A percentile compares a stretch with the other conserved stretches of the same genome.
These are phyloP conservation scores for Bos indicus DNA, from an alignment of 2,113 vertebrate genomes.

Conservation along the genomic window DNA sequence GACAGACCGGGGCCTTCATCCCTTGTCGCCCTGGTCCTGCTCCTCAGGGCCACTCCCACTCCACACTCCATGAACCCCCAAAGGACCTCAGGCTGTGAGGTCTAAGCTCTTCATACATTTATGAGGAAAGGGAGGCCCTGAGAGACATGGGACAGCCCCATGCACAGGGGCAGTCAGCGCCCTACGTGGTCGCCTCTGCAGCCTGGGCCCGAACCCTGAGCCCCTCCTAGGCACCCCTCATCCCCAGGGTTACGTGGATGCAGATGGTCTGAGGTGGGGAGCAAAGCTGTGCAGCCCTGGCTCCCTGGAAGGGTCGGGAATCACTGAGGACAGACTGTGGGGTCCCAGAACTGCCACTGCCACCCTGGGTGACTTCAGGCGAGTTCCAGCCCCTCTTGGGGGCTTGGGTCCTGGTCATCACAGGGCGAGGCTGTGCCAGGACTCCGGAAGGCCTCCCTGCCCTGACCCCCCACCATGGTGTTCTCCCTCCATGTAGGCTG, in stretches of 20 bases:
- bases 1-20: fast-evolving
- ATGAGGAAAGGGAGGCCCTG: background rate
- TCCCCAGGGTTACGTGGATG: fast-evolving
- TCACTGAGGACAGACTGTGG: background rate
- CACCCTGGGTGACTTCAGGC: background rate
- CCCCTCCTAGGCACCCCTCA: fast-evolving
- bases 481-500: constrained; percentile 11
- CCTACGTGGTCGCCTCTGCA: fast-evolving
- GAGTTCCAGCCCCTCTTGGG: background rate
- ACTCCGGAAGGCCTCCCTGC: fast-evolving
- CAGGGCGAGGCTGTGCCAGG: fast-evolving
- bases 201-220: background rate
- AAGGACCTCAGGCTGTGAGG: background rate
- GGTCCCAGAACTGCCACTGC: background rate
- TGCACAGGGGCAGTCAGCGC: background rate
- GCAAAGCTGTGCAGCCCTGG: background rate
- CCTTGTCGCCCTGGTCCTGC: too few relatives aligned
- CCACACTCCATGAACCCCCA: background rate
- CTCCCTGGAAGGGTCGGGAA: background rate
- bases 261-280: background rate
- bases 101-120: background rate
- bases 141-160: background rate
- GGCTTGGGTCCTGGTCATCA: background rate
- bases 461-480: fast-evolving
- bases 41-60: background rate